These are phyloP conservation scores for Ylistrum balloti DNA, from an alignment of 1,140 invertebrate species.

Conservation along the genomic window DNA sequence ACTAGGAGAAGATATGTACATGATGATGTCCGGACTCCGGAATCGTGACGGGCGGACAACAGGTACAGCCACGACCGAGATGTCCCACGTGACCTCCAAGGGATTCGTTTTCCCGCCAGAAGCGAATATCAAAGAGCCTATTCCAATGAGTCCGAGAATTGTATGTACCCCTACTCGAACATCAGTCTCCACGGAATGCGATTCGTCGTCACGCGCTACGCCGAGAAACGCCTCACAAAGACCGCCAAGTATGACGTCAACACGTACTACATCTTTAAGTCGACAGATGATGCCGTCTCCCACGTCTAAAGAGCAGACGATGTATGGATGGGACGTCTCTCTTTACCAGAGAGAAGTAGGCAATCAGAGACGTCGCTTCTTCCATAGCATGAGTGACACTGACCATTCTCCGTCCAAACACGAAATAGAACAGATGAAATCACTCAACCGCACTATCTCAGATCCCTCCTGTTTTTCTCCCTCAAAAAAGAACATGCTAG, in stretches of 20 bases:
- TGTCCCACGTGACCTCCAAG: constrained; percentile 48
- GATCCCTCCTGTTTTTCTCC: constrained; percentile 52
- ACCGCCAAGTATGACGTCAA: background rate
- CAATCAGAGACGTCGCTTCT: constrained; percentile 27
- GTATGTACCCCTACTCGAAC: background rate
- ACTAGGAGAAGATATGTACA: background rate
- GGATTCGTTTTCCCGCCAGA: constrained; percentile 54
- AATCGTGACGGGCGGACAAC: background rate
- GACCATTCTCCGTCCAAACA: constrained; percentile 61
- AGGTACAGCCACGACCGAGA: constrained; percentile 13
- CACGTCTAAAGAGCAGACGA: background rate
- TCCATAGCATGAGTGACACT: constrained; percentile 57
- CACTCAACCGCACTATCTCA: constrained; percentile 52
- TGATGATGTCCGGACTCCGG: constrained; percentile 41
- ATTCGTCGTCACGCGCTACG: background rate
- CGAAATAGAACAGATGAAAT: constrained; percentile 61
- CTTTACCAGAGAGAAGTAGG: background rate
- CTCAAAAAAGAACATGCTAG: constrained; percentile 51
- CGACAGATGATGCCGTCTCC: background rate
- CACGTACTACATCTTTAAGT: background rate
- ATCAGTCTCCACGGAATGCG: background rate
- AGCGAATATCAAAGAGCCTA: background rate
- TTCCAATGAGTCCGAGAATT: constrained; percentile 54
- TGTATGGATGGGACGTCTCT: background rate
- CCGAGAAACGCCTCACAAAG: background rate